A percentile compares a stretch with the other conserved stretches of the same genome.
phyloP scores from a whole-genome alignment of 2,888 invertebrate species.

The Aplocera efformata region DNA sequence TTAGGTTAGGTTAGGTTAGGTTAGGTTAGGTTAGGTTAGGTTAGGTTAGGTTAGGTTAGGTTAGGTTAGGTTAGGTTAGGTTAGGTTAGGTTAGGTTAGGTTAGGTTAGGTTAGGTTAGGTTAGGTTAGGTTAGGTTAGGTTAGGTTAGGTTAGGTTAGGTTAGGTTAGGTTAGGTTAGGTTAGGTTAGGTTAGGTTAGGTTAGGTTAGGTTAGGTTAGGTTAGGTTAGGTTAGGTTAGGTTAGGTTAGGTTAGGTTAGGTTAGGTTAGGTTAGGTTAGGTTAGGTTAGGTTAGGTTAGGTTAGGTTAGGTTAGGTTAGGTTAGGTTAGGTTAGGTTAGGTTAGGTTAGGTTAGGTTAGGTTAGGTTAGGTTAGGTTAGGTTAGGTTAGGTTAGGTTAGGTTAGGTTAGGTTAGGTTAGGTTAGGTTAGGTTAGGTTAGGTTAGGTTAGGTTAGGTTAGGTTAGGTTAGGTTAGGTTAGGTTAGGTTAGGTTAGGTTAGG shows the following conservation, averaged over 20 bases:
- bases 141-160: conserved; percentile 21
- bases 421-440: conserved; percentile 26
- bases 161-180: conserved; percentile 23
- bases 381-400: conserved; percentile 26
- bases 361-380: conserved; percentile 26
- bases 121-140: conserved; percentile 18
- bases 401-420: conserved; percentile 26
- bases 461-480: conserved; percentile 32
- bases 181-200: conserved; percentile 21
- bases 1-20: conserved; percentile 6
- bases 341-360: conserved; percentile 14
- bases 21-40: conserved; percentile 7
- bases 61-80: conserved; percentile 2
- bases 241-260: conserved; percentile 19
- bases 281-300: conserved; percentile 20
- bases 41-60: neutral
- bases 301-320: conserved; percentile 20
- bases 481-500: conserved; percentile 28
- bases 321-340: conserved; percentile 19
- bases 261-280: conserved; percentile 16
- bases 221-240: conserved; percentile 19
- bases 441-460: conserved; percentile 29
- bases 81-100: too few species aligned
- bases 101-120: conserved; percentile 5
- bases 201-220: conserved; percentile 23